Evolutionary conservation across 2,113 vertebrate genomes (phyloP).

Genomic region (Gobio gobio): DNA sequence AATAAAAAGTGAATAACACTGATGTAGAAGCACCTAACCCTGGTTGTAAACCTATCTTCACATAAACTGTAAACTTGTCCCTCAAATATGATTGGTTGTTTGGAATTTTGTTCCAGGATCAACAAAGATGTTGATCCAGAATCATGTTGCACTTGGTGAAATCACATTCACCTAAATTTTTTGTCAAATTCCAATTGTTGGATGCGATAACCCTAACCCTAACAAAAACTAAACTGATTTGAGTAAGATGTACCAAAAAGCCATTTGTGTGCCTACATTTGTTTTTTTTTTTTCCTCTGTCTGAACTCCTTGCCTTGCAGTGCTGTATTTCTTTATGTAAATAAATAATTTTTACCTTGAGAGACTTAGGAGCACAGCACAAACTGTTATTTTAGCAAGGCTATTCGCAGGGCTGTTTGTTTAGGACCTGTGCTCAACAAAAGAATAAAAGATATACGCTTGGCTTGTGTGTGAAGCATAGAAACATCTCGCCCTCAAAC

Average conservation of each 20-base stretch:
- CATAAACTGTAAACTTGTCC: no score
- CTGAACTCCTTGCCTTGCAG: neutral
- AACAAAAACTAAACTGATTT: neutral
- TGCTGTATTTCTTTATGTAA: neutral
- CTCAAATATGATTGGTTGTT: no score
- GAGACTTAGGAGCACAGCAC: neutral
- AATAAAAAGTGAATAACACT: no score
- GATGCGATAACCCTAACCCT: neutral
- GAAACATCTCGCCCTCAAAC: constrained; percentile 34
- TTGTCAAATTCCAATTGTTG: neutral
- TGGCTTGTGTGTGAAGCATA: neutral
- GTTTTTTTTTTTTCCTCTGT: neutral
- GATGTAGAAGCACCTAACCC: no score
- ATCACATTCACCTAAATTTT: no score
- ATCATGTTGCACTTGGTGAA: no score
- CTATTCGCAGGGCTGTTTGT: constrained; percentile 53
- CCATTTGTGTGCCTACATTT: no score
- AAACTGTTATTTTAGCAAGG: constrained; percentile 50
- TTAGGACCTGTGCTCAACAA: constrained; percentile 33
- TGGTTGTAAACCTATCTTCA: no score
- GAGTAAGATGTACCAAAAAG: neutral
- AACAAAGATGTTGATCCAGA: no score
- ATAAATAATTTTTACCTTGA: neutral
- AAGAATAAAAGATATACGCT: constrained; percentile 17
- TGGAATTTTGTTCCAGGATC: no score